A percentile compares a stretch with the other conserved stretches of the same genome.
Conservation (phyloP, 2,888 invertebrate genomes). For the Plebejus anna region DNA sequence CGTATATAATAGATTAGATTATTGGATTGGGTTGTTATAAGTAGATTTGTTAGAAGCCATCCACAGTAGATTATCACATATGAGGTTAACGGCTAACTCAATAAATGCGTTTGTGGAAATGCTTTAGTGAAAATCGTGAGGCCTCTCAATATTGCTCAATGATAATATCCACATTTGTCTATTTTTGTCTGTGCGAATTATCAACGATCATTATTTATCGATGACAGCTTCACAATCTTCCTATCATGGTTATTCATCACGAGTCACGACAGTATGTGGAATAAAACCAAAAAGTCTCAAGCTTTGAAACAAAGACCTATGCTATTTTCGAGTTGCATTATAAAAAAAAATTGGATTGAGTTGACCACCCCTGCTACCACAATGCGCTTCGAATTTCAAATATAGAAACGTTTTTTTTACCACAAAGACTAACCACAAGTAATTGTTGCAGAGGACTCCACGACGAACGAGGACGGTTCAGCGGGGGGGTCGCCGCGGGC, state of each 20-base stretch:
- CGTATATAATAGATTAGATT: conserved; percentile 13
- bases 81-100: conserved; percentile 19
- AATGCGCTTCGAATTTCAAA: too few species aligned
- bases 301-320: too few species aligned
- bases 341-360: background rate
- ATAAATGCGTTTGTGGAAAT: background rate
- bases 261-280: too few species aligned
- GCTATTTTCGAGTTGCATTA: too few species aligned
- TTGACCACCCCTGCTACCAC: background rate
- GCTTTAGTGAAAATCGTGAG: background rate
- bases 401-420: background rate
- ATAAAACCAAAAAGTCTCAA: too few species aligned
- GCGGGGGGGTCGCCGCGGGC: conserved; percentile 79
- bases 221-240: too few species aligned
- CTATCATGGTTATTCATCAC: too few species aligned
- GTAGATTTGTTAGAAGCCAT: conserved; percentile 18
- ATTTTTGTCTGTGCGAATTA: too few species aligned
- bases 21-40: background rate
- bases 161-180: too few species aligned
- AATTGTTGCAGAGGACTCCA: conserved; percentile 85
- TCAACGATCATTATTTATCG: too few species aligned
- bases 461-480: conserved; percentile 83
- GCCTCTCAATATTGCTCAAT: background rate
- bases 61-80: background rate
- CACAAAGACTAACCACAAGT: conserved; percentile 14